Conservation (phyloP, 2,113 vertebrate species). For the Hirundichthys speculiger region DNA sequence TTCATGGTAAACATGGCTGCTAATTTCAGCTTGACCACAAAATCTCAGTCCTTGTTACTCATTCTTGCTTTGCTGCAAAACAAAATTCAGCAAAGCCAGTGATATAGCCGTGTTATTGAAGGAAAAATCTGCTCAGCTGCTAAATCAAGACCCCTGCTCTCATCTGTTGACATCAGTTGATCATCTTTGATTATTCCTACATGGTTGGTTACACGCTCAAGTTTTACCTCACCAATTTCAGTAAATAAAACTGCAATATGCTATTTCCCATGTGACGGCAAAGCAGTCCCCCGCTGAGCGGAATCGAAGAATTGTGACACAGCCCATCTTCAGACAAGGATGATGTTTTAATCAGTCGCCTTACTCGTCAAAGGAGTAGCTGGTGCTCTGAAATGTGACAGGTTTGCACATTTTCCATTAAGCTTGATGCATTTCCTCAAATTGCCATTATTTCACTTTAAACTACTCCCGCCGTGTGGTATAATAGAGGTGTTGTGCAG, state of each 20-base stretch:
- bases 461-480: background rate
- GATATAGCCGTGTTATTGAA: background rate
- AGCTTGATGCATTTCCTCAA: background rate
- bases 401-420: background rate
- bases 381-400: background rate
- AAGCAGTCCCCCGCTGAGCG: background rate
- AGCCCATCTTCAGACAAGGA: background rate
- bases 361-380: background rate
- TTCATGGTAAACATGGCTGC: no score
- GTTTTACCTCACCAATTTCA: background rate
- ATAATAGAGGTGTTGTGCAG: background rate
- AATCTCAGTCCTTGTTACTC: no score
- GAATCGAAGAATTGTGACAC: background rate
- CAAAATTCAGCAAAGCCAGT: background rate
- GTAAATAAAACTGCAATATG: background rate
- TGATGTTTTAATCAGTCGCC: background rate
- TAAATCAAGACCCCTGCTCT: background rate
- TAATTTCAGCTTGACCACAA: no score
- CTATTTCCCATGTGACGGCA: background rate
- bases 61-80: no score
- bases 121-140: background rate
- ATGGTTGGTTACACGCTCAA: background rate
- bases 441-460: background rate
- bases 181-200: background rate
- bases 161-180: background rate